Conservation (phyloP, 2,888 invertebrate species). For the Amaurobius ferox region DNA sequence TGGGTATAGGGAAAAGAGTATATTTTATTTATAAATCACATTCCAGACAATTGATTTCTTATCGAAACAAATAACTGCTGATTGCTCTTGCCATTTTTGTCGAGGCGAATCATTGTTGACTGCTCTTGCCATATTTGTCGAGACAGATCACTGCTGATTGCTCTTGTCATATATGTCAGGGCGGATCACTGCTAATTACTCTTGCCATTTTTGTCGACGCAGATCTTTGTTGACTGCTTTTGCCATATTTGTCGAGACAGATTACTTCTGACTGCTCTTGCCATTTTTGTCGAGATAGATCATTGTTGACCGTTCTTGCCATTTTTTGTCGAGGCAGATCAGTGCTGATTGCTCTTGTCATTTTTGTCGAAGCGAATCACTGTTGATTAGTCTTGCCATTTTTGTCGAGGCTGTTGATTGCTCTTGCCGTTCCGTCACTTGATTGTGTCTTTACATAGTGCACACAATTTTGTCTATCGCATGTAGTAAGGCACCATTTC, state of each 20-base stretch:
- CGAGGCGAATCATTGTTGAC: too few species aligned
- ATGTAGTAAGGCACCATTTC: background rate
- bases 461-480: background rate
- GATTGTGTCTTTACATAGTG: constrained; percentile 22
- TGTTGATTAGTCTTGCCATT: background rate
- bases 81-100: constrained; percentile 2
- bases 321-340: too few species aligned
- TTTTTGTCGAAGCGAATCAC: too few species aligned
- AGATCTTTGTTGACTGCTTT: constrained; percentile 6
- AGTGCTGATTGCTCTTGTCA: background rate
- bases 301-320: background rate
- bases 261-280: background rate
- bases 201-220: background rate
- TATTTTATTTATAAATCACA: background rate
- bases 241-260: constrained; percentile 19
- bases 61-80: constrained; percentile 9
- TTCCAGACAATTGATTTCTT: background rate
- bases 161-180: constrained; percentile 17
- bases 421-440: constrained; percentile 33
- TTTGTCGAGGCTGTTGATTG: background rate
- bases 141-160: constrained; percentile 14
- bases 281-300: constrained; percentile 2
- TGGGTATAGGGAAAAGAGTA: background rate
- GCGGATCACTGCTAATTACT: too few species aligned
- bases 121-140: background rate